These are phyloP conservation scores for Lineus longissimus DNA, from an alignment of 1,140 invertebrate genomes.

Conservation along the genomic window DNA sequence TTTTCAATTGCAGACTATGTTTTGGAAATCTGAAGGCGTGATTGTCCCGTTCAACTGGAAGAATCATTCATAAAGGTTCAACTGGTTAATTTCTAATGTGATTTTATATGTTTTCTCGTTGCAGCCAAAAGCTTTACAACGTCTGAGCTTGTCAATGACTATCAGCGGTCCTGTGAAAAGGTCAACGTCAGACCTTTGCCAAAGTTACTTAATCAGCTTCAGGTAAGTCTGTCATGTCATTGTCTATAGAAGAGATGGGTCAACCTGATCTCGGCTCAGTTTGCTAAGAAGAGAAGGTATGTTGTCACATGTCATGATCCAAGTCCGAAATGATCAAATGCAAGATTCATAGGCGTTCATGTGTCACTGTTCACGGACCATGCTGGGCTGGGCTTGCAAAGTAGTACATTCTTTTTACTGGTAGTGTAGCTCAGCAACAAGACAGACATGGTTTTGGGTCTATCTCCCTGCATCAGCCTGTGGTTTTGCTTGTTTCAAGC, in stretches of 20 bases:
- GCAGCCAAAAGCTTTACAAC: slow-evolving; percentile 56
- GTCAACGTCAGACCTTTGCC: slow-evolving; percentile 67
- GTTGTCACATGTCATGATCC: neutral
- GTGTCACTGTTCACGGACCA: neutral
- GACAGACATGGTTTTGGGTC: too few species aligned
- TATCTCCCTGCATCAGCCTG: too few species aligned
- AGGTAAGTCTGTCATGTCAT: slow-evolving; percentile 53
- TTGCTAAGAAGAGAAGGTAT: neutral
- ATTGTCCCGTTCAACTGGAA: too few species aligned
- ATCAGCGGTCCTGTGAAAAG: slow-evolving; percentile 67
- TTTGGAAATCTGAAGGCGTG: too few species aligned
- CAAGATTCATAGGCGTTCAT: neutral
- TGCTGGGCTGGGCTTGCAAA: neutral
- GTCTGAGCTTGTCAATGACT: slow-evolving; percentile 67
- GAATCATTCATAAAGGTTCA: too few species aligned
- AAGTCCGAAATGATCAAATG: too few species aligned
- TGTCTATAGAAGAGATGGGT: slow-evolving; percentile 1
- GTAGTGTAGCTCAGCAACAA: neutral
- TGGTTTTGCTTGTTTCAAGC: too few species aligned
- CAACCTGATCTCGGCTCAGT: neutral
- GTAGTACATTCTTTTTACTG: neutral
- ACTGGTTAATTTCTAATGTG: too few species aligned
- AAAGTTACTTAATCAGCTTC: slow-evolving; percentile 68
- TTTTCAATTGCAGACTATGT: too few species aligned
- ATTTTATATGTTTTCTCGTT: slow-evolving; percentile 22